A percentile compares a stretch with the other conserved stretches of the same genome.
phyloP scores from a whole-genome alignment of 2,888 invertebrate genomes.

The Acanthosepion pharaonis region DNA sequence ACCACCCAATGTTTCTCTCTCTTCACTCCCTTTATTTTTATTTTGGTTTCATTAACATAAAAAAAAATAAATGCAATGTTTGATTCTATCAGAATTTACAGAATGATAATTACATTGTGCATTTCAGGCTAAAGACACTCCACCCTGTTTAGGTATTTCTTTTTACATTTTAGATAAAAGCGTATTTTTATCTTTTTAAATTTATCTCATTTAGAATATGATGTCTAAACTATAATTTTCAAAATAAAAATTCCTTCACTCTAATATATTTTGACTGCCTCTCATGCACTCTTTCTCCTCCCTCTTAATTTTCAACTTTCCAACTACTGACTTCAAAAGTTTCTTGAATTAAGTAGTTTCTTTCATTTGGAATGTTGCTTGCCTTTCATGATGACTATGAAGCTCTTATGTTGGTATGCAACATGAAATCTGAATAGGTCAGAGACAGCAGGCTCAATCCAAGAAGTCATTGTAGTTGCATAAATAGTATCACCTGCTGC shows the following conservation, averaged over 20 bases:
- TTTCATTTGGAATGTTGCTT: too few relatives aligned
- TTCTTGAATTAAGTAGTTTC: not conserved
- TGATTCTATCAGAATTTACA: too few relatives aligned
- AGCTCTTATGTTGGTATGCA: not conserved
- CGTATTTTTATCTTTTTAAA: too few relatives aligned
- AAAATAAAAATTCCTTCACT: not conserved
- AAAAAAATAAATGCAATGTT: too few relatives aligned
- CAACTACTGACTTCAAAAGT: not conserved
- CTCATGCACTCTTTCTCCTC: not conserved
- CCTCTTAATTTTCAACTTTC: not conserved
- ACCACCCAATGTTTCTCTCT: not conserved
- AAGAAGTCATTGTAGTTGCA: conserved; percentile 7
- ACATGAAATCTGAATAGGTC: not conserved
- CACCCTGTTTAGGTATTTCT: too few relatives aligned
- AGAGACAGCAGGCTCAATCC: not conserved
- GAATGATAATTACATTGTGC: too few relatives aligned
- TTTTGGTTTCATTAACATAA: not conserved
- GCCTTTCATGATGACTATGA: too few relatives aligned
- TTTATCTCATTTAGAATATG: too few relatives aligned
- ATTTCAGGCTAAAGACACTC: too few relatives aligned
- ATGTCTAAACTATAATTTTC: too few relatives aligned
- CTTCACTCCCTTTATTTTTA: not conserved
- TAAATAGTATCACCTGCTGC: not conserved
- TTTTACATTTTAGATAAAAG: too few relatives aligned
- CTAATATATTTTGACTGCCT: not conserved